Evolutionary conservation across 2,888 invertebrate species (phyloP).

Genomic region (Archips xylosteana): DNA sequence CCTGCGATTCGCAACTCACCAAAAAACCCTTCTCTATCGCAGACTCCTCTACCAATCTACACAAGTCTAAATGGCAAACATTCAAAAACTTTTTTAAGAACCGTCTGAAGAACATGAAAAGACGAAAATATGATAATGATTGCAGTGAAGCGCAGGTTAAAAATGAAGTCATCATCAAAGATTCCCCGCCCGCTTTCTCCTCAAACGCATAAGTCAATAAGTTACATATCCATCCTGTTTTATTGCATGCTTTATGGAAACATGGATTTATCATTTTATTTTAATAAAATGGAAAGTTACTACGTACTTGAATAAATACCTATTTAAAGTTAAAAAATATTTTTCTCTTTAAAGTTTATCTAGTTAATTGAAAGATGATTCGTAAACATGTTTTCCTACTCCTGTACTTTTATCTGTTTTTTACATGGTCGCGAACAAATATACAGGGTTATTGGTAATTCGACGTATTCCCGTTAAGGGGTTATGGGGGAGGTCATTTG

Average conservation of each 20-base stretch:
- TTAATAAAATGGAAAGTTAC: neutral
- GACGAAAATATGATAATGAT: conserved; percentile 16
- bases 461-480: too few species aligned
- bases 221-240: neutral
- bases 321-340: neutral
- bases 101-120: conserved; percentile 49
- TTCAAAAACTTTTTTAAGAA: conserved; percentile 59
- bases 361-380: conserved; percentile 1
- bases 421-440: too few species aligned
- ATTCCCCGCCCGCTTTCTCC: neutral
- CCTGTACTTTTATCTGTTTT: too few species aligned
- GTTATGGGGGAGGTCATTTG: too few species aligned
- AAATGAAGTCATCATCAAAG: conserved; percentile 32
- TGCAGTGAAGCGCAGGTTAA: conserved; percentile 43
- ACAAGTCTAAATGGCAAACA: conserved; percentile 63
- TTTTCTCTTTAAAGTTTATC: neutral
- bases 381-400: conserved; percentile 12
- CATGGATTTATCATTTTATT: neutral
- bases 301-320: neutral
- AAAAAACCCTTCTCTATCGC: conserved; percentile 64
- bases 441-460: too few species aligned
- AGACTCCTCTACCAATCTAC: conserved; percentile 61
- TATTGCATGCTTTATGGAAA: neutral
- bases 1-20: conserved; percentile 49
- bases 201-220: neutral